Percentiles rank a stretch among this genome's conserved stretches.
Conservation (phyloP, 92 coral and sea anemone species). For the Palythoa caribaeorum region DNA sequence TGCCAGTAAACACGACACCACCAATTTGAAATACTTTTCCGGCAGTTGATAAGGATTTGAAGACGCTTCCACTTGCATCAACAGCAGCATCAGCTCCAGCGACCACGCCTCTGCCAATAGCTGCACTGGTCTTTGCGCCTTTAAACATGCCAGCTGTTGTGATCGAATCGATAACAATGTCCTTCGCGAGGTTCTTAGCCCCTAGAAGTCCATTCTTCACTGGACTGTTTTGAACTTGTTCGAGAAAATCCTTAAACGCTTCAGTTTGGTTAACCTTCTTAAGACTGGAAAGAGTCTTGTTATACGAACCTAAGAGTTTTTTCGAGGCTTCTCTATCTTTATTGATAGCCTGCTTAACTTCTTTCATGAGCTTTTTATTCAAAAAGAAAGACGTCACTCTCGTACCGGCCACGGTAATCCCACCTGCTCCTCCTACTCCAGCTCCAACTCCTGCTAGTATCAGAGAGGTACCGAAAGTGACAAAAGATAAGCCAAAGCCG, state of each 20-base stretch:
- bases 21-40: slow-evolving; percentile 1
- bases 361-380: slow-evolving; percentile 49
- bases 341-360: slow-evolving; percentile 55
- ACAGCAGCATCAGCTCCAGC: background rate
- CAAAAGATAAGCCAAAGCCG: slow-evolving; percentile 63
- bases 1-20: slow-evolving; percentile 1
- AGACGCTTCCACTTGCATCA: background rate
- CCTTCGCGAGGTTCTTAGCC: background rate
- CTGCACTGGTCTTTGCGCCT: background rate
- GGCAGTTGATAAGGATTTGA: slow-evolving; percentile 14
- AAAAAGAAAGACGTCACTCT: slow-evolving; percentile 44
- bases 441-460: slow-evolving; percentile 68
- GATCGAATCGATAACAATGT: background rate
- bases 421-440: slow-evolving; percentile 70
- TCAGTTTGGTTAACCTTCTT: background rate
- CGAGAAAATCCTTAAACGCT: background rate
- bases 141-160: background rate
- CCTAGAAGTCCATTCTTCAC: background rate
- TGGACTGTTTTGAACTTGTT: background rate
- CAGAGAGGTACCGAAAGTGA: slow-evolving; percentile 66
- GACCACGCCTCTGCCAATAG: no score
- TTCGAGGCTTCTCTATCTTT: slow-evolving; percentile 37
- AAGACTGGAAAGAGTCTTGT: background rate
- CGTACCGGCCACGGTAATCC: slow-evolving; percentile 61
- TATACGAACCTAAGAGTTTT: background rate